These are phyloP conservation scores for Drosophila colorata DNA, from an alignment of 2,888 invertebrate genomes.

Conservation along the genomic window DNA sequence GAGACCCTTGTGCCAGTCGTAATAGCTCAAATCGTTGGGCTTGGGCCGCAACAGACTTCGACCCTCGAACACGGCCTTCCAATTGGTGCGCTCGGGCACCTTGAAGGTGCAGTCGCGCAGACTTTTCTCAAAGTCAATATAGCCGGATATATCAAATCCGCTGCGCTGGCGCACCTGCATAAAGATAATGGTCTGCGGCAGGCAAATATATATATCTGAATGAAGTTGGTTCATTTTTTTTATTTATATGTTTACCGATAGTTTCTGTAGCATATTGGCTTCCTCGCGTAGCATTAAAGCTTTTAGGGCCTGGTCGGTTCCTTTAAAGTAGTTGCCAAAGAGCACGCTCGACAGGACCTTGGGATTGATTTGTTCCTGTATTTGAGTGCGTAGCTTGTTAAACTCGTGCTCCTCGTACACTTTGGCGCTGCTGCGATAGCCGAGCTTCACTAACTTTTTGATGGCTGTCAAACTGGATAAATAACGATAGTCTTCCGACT, in stretches of 20 bases:
- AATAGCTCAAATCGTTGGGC: slow-evolving; percentile 40
- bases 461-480: slow-evolving; percentile 11
- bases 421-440: slow-evolving; percentile 26
- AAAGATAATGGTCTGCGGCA: slow-evolving; percentile 45
- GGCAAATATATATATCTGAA: neutral
- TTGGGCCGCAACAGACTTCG: slow-evolving; percentile 31
- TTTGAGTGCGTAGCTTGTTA: neutral
- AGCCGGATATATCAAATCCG: slow-evolving; percentile 52
- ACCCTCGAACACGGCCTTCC: slow-evolving; percentile 42
- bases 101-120: slow-evolving; percentile 16
- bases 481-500: slow-evolving; percentile 22
- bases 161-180: slow-evolving; percentile 39
- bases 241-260: slow-evolving; percentile 24
- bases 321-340: slow-evolving; percentile 12
- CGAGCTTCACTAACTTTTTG: slow-evolving; percentile 16
- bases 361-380: slow-evolving; percentile 2
- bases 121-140: slow-evolving; percentile 47
- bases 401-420: slow-evolving; percentile 34
- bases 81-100: slow-evolving; percentile 21
- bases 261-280: slow-evolving; percentile 11
- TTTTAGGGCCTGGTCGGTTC: slow-evolving; percentile 17
- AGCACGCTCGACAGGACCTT: neutral
- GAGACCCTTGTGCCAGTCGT: slow-evolving; percentile 41
- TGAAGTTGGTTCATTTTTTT: neutral
- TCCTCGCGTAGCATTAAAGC: slow-evolving; percentile 27